These are phyloP conservation scores for Boulengeromyrus knoepffleri DNA, from an alignment of 2,113 vertebrate genomes.

Conservation along the genomic window DNA sequence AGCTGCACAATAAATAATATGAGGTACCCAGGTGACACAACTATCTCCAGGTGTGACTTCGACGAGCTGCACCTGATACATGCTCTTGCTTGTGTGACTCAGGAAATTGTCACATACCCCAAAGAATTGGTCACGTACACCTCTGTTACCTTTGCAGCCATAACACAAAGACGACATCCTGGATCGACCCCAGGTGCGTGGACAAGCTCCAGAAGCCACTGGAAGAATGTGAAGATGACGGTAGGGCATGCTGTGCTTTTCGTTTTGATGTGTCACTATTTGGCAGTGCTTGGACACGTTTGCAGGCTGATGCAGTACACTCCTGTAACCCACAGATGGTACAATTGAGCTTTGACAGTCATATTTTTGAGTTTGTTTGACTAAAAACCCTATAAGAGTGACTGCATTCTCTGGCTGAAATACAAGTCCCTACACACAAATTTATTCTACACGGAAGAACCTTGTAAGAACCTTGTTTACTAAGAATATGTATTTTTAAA, in stretches of 20 bases:
- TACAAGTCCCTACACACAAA: not conserved
- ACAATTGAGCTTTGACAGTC: constrained; percentile 10
- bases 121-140: not conserved
- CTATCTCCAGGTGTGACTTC: not conserved
- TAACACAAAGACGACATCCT: constrained; percentile 98
- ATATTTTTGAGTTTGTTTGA: not conserved
- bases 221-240: constrained; percentile 98
- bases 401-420: not conserved
- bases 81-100: not conserved
- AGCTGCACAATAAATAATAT: not conserved
- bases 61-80: not conserved
- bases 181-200: constrained; percentile 95
- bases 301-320: not conserved
- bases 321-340: constrained; percentile 23
- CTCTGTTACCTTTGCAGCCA: constrained; percentile 70
- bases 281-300: not conserved
- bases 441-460: constrained; percentile 55
- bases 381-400: not conserved
- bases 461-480: constrained; percentile 35
- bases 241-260: constrained; percentile 61
- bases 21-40: not conserved
- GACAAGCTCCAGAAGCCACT: constrained; percentile 88
- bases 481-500: not conserved
- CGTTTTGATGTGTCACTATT: not conserved
- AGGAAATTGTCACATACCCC: not conserved